Conservation (phyloP, 2,888 invertebrate species). For the Temnothorax ravouxi region DNA sequence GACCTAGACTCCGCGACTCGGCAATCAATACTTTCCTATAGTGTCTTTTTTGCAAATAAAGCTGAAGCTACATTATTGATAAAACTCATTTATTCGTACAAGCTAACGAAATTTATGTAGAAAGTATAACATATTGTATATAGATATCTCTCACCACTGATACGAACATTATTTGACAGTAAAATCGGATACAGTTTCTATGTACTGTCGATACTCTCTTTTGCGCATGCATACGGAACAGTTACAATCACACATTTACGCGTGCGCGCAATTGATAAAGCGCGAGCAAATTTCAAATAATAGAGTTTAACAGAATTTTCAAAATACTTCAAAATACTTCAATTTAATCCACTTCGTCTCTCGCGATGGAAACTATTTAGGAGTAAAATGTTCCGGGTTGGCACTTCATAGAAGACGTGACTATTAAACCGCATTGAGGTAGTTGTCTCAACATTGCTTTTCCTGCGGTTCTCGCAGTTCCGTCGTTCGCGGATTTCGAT, state of each 20-base stretch:
- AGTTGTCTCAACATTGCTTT: conserved; percentile 57
- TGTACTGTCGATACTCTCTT: background rate
- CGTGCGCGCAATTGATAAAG: background rate
- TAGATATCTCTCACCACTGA: background rate
- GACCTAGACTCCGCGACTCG: conserved; percentile 70
- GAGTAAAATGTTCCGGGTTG: conserved; percentile 25
- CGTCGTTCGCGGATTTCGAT: conserved; percentile 49
- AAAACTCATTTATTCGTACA: background rate
- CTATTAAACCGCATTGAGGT: conserved; percentile 27
- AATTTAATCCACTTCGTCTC: background rate
- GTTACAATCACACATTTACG: background rate
- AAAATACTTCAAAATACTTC: background rate
- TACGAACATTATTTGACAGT: conserved; percentile 2
- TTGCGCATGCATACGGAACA: background rate
- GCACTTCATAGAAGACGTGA: conserved; percentile 18
- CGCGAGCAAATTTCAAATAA: background rate
- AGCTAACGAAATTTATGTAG: background rate
- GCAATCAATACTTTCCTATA: conserved; percentile 70
- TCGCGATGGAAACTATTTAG: background rate
- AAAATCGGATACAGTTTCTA: conserved; percentile 8
- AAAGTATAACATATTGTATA: background rate
- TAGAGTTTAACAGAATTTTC: conserved; percentile 18
- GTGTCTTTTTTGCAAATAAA: conserved; percentile 17
- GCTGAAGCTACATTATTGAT: conserved; percentile 7
- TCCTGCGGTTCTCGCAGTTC: conserved; percentile 32